A percentile compares a stretch with the other conserved stretches of the same genome.
Conservation (phyloP, 2,113 vertebrate species). For the Vulpes lagopus region DNA sequence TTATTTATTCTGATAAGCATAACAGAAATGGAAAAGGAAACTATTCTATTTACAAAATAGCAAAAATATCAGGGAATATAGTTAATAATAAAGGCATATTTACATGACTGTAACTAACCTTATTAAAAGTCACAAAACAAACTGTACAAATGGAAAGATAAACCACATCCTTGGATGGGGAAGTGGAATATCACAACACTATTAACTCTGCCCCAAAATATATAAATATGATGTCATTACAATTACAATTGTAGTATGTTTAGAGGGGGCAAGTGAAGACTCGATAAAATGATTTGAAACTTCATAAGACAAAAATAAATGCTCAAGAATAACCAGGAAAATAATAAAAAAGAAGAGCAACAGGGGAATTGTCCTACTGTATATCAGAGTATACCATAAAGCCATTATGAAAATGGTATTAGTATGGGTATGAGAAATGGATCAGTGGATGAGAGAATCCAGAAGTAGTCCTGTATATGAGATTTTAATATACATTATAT, state of each 20-base stretch:
- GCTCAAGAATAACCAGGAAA: background rate
- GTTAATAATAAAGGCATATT: background rate
- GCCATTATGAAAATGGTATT: background rate
- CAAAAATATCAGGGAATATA: background rate
- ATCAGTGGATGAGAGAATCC: background rate
- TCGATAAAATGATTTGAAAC: background rate
- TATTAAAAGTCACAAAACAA: background rate
- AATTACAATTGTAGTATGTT: background rate
- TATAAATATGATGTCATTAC: background rate
- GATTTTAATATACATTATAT: slow-evolving; percentile 26
- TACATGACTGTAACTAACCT: background rate
- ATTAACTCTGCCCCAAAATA: background rate
- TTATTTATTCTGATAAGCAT: slow-evolving; percentile 18
- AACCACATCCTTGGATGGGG: background rate
- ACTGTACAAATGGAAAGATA: background rate
- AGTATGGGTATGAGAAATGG: background rate
- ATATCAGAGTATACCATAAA: background rate
- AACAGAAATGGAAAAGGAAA: slow-evolving; percentile 21
- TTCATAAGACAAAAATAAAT: background rate
- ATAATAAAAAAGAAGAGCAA: background rate
- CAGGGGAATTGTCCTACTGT: background rate
- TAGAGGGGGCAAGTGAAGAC: too few relatives aligned
- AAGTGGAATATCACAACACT: background rate
- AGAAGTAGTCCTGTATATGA: background rate
- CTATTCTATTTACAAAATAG: background rate